Evolutionary conservation across 2,113 vertebrate genomes (phyloP), one percentile per base, ranked within the genome.

Genomic region (Dendrocopos noguchii): DNA sequence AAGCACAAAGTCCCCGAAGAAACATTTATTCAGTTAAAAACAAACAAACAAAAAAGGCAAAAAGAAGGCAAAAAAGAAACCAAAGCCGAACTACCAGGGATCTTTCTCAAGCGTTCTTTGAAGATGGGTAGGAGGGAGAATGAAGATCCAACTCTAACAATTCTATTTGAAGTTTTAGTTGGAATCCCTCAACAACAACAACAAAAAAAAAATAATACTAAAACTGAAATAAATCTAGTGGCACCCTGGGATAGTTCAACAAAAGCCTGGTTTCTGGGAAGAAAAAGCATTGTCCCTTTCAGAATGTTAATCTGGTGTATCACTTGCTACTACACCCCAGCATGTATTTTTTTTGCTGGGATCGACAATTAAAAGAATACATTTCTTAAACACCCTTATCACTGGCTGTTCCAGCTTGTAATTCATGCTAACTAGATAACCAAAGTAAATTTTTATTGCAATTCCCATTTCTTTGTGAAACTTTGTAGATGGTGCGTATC

Each of bases 301-400:
- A 98, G 98, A 98, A 98, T 99, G 98, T 98, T 99, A 98, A 99
- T 99, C 98, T 97, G 98, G 94, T 97, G 96, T 98, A 98, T 99
- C 98, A 97, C 96, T 98, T 98, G 97, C 97, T 98, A 97, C 95
- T 97, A 96, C 96, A 97, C 94, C 97, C 97, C 97, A 97, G 97
- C 97, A 97, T 97, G 96, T 96, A 98, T 97, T 97, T 36, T 36
- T 39, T 97, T 97, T 97, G 94, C 97, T 98, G 95, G 95, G 96
- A 97, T 97, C 95, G 89, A 98, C 97, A 98, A 98, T 98, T 98
- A 97, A 98, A 98, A 97, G 94, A 97, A 97, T 97, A 97, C 94
- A 96, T 98, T 98, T 97, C 98, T 97, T 98, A 98, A 98, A 96
- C 79, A 97, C 94, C 77, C 95, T 98, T 98, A 98, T 98, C 97